A percentile compares a stretch with the other conserved stretches of the same genome.
Conservation (phyloP, 2,888 invertebrate genomes). For the Papilio gigon region DNA sequence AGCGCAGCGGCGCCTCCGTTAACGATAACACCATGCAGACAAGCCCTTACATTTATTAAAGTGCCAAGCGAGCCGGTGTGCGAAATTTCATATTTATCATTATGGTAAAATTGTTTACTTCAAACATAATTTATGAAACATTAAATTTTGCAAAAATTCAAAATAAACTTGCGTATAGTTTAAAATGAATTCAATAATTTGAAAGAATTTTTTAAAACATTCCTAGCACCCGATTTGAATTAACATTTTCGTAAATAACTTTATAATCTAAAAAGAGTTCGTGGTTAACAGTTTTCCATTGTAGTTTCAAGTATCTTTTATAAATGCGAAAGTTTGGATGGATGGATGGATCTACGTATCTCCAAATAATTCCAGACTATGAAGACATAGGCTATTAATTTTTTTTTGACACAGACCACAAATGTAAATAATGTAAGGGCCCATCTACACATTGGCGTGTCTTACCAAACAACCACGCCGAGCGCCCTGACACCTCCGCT, state of each 20-base stretch:
- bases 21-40: conserved; percentile 12
- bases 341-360: too few species aligned
- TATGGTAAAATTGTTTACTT: background rate
- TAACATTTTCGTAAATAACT: too few species aligned
- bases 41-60: conserved; percentile 14
- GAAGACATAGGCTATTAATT: too few species aligned
- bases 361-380: too few species aligned
- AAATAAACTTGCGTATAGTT: background rate
- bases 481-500: background rate
- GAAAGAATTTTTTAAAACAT: background rate
- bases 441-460: background rate
- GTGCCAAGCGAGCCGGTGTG: background rate
- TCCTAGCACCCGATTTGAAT: conserved; percentile 1
- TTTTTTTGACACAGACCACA: too few species aligned
- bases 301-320: background rate
- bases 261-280: too few species aligned
- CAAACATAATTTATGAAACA: background rate
- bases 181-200: background rate
- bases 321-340: too few species aligned
- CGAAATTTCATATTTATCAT: background rate
- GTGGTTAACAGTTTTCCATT: too few species aligned
- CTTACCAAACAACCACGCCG: background rate
- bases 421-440: background rate
- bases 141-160: too few species aligned
- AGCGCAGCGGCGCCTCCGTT: background rate